Evolutionary conservation across 2,888 invertebrate species (phyloP).

Genomic region (Aporophyla nigra): DNA sequence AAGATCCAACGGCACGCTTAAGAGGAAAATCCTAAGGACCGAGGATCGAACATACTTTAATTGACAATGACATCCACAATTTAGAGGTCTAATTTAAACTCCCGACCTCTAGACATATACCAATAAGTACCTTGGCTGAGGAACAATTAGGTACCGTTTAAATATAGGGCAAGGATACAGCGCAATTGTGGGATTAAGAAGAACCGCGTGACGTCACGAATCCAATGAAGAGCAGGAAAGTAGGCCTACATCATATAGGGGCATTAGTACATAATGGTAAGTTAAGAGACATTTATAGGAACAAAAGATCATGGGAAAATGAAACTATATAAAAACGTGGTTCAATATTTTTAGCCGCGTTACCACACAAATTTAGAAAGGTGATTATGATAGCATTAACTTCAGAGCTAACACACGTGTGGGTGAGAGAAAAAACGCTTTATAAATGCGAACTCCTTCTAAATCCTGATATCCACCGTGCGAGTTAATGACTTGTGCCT

Average conservation of each 20-base stretch:
- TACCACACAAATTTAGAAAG: not conserved
- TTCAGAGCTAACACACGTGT: too few species aligned
- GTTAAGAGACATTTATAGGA: not conserved
- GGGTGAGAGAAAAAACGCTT: not conserved
- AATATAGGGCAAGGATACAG: conserved; percentile 11
- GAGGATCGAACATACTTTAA: not conserved
- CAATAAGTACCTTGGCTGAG: conserved; percentile 1
- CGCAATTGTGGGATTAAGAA: conserved; percentile 13
- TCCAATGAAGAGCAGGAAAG: not conserved
- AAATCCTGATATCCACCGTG: not conserved
- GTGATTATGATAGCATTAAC: not conserved
- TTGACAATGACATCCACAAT: not conserved
- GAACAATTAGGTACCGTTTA: not conserved
- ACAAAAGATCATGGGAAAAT: not conserved
- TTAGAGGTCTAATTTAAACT: not conserved
- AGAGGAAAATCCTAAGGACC: not conserved
- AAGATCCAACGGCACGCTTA: not conserved
- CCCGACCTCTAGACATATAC: not conserved
- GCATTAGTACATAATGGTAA: too few species aligned
- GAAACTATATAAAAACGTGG: not conserved
- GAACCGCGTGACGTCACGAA: conserved; percentile 1
- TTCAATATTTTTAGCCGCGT: not conserved
- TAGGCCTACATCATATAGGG: not conserved
- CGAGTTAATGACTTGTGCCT: not conserved
- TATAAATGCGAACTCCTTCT: not conserved